Conservation (phyloP, 1,140 invertebrate species). For the Ceratosolen fusciceps region DNA sequence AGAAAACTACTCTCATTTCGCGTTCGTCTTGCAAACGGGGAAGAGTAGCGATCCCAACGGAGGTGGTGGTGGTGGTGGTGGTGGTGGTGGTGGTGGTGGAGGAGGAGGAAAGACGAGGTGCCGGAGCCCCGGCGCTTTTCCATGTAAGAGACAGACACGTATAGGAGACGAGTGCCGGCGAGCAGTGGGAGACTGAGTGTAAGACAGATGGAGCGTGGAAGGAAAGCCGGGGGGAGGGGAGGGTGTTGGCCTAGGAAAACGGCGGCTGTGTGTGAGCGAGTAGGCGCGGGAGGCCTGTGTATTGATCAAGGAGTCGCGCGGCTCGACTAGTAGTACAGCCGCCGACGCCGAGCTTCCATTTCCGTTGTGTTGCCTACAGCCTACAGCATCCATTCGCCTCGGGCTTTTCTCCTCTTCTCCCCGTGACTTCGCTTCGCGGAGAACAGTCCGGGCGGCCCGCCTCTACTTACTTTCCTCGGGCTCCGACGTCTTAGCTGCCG, state of each 20-base stretch:
- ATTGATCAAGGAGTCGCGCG: slow-evolving; percentile 69
- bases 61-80: background rate
- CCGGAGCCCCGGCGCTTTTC: background rate
- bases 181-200: slow-evolving; percentile 49
- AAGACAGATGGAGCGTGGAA: slow-evolving; percentile 28
- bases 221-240: no score
- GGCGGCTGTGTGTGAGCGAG: slow-evolving; percentile 60
- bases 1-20: slow-evolving; percentile 8
- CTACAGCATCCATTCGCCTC: slow-evolving; percentile 45
- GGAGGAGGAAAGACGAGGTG: background rate
- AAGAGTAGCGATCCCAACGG: no score
- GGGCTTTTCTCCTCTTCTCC: background rate
- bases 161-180: background rate
- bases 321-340: slow-evolving; percentile 42
- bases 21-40: background rate
- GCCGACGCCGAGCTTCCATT: slow-evolving; percentile 64
- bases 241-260: slow-evolving; percentile 59
- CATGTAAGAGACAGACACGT: slow-evolving; percentile 14
- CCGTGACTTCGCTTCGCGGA: slow-evolving; percentile 23
- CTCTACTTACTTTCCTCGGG: background rate
- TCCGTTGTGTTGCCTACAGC: slow-evolving; percentile 66
- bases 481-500: slow-evolving; percentile 20
- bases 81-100: background rate
- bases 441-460: background rate
- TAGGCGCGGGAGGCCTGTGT: slow-evolving; percentile 65